Percentiles rank a stretch among this genome's conserved stretches.
phyloP scores from a whole-genome alignment of 2,797 vertebrate species.

The Austrolebias charrua region DNA sequence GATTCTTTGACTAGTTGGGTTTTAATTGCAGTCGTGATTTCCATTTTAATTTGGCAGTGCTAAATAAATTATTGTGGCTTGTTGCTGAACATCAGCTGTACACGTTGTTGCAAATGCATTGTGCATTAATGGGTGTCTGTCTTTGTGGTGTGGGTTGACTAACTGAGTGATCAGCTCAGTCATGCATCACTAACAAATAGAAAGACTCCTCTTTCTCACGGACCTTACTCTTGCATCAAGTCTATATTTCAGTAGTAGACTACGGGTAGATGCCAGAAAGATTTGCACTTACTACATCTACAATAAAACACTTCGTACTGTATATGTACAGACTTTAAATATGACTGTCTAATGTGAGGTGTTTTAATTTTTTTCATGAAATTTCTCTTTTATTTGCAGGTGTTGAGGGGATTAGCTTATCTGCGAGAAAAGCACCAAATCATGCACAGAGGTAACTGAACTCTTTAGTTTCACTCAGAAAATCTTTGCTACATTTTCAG shows the following conservation, averaged over 20 bases:
- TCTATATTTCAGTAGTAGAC: neutral
- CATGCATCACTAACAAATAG: conserved; percentile 26
- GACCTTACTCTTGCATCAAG: conserved; percentile 5
- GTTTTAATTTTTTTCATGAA: neutral
- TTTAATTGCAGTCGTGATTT: neutral
- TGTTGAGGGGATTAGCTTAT: conserved; percentile 92
- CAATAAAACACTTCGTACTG: too few species aligned
- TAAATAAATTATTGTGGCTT: neutral
- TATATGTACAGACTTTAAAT: neutral
- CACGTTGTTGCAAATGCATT: neutral
- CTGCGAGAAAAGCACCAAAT: conserved; percentile 98
- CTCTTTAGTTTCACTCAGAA: conserved; percentile 6
- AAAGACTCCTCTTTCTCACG: neutral
- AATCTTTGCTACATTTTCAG: conserved; percentile 18
- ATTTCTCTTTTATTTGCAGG: conserved; percentile 72
- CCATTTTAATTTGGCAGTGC: neutral
- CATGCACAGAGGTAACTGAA: conserved; percentile 93
- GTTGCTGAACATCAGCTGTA: neutral
- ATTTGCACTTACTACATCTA: too few species aligned
- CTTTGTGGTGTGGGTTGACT: conserved; percentile 28
- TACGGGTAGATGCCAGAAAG: neutral
- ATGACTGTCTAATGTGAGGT: neutral
- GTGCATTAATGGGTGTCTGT: conserved; percentile 23
- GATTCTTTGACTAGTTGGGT: neutral
- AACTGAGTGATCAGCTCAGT: conserved; percentile 9